Evolutionary conservation across 1,140 invertebrate genomes (phyloP).

Genomic region (Argopecten irradians): DNA sequence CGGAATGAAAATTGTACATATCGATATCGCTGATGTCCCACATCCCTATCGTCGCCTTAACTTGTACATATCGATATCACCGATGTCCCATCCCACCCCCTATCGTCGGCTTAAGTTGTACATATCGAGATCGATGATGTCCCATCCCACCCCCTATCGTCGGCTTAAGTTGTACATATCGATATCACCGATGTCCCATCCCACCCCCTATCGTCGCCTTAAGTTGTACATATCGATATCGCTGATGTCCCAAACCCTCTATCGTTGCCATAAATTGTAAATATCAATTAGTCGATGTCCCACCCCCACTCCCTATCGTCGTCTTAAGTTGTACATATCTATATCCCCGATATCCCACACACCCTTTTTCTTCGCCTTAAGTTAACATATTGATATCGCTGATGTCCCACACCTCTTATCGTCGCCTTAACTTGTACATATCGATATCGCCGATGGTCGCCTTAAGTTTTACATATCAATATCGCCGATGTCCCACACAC

Average conservation of each 20-base stretch:
- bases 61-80: neutral
- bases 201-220: neutral
- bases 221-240: neutral
- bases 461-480: neutral
- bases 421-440: neutral
- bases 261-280: neutral
- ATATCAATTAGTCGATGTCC: neutral
- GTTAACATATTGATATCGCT: neutral
- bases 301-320: too few species aligned
- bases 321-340: too few species aligned
- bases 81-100: neutral
- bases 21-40: too few species aligned
- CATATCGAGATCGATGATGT: too few species aligned
- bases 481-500: too few species aligned
- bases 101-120: neutral
- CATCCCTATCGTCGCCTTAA: neutral
- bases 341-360: too few species aligned
- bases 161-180: neutral
- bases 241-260: too few species aligned
- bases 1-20: too few species aligned
- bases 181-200: too few species aligned
- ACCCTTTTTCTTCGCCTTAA: neutral
- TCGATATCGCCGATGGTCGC: too few species aligned
- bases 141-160: too few species aligned
- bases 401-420: neutral